Base-by-base conservation (phyloP, 2,888 invertebrate genomes). In the Eupithecia insigniata region DNA sequence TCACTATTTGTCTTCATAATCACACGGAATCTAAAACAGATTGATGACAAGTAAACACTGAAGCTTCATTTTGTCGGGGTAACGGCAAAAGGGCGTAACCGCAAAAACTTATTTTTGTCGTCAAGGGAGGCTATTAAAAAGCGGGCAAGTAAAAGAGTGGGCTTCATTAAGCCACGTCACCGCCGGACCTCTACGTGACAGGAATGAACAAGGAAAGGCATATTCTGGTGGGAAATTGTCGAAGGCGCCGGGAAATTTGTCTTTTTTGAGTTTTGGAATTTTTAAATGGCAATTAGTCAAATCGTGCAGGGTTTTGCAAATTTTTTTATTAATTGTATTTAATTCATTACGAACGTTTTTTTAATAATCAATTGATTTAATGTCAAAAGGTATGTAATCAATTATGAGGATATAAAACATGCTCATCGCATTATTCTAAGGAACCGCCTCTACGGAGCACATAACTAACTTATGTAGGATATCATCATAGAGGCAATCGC, bases 81-180 rank as follows among this genome's bases (percentile, higher is more conserved):
- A 70, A 67, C 30, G 66, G 43, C 71, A 76, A 78, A 77, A 73
- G 62, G 73, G 72, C 69, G 70, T 76, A 67, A 79, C 77, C 77
- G 64, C 76, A 79, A 79, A 81, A 82, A 82, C 78, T 80, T 80
- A 79, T 80, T 81, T 82, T 74, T 79, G 71, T 77, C 73, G 74
- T 73, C 74, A 67, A 74, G 73, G 74, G 78, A 78, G 76, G 81
- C 82, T 81, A 85, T 84, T 86, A 84, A 85, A 85, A 84, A 81
- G 78, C 78, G 77, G 77, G 73, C 73, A 75, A 78, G 80, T 77
- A 64, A 78, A 75, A 72, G 78, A 81, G 76, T 72, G 78, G 79
- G 80, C 82, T 85, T 86, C 83, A 84, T 86, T 86, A 84, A 79
- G 80, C 78, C 81, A 80, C 81, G 83, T 81, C 81, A 82, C 71